phyloP scores from a whole-genome alignment of 2,797 vertebrate species.

The Limosa lapponica region DNA sequence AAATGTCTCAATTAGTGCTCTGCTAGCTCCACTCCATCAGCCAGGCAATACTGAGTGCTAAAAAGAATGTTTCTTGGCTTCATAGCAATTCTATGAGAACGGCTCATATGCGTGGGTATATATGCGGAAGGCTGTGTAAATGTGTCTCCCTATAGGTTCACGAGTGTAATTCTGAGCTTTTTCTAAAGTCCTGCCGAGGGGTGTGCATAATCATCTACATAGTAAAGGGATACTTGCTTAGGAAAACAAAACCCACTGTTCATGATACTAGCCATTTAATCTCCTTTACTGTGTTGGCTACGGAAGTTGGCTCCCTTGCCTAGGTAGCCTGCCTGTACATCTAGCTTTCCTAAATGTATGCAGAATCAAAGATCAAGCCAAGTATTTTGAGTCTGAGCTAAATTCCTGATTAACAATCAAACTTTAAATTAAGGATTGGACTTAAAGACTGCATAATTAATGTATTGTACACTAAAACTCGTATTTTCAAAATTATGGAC shows the following conservation, averaged over 20 bases:
- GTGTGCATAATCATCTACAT: background rate
- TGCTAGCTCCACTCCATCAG: background rate
- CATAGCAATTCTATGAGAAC: background rate
- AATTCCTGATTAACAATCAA: background rate
- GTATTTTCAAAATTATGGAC: background rate
- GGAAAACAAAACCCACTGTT: background rate
- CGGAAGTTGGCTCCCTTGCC: background rate
- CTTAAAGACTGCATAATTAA: background rate
- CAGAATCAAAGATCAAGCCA: background rate
- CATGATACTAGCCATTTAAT: background rate
- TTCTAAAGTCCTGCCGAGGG: background rate
- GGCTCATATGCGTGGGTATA: background rate
- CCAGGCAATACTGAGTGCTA: background rate
- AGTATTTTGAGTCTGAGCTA: background rate
- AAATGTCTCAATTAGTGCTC: conserved; percentile 19
- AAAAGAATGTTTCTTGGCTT: background rate
- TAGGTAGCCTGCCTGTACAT: background rate
- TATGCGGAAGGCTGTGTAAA: background rate
- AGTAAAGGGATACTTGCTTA: background rate
- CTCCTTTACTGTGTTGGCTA: background rate
- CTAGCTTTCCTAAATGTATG: background rate
- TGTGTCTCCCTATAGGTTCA: background rate
- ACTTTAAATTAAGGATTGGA: background rate
- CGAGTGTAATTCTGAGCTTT: background rate
- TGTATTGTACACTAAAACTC: background rate